Base-by-base conservation (phyloP, 2,888 invertebrate species). In the Aspidiotus rigidus region DNA sequence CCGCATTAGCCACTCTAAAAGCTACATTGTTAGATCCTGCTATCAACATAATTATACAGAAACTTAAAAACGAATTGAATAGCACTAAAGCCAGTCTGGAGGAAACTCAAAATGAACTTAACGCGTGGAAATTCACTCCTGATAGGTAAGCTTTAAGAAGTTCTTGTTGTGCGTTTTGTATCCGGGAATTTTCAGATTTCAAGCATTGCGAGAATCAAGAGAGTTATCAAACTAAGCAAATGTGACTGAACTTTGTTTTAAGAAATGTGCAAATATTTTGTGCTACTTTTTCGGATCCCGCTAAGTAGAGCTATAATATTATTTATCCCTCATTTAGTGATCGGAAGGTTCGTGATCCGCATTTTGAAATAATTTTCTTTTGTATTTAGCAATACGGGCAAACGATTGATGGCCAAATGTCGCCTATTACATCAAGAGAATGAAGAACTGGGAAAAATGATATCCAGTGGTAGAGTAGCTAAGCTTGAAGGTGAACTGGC, bases 101-200 rank as follows among this genome's bases (percentile, higher is more conserved):
- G 78, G 96, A 97, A 79, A 95, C 95, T 16, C 97, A 97, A 79
- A 95, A 93, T 80, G 98, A 98, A 82, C 82, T 98, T 60, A 90
- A 93, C 69, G 97, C 98, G 3, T 98, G 97, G 96, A 98, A 98
- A 80, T 98, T 98, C 79, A 97, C 97, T 13, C 95, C 97, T n/a
- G 98, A 98, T 80, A 96, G 85, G 85, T 86, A 73, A 72, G 7
- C 5, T 56, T 28, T 1, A 28, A 28, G 28, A 28, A 28, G 5
- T 28, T 3, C 28, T 28, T 28, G 28, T 28, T 28, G 1, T 28
- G 28, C 5, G 28, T 28, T 28, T 28, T 28, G 2, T 28, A 28
- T 28, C 40, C 6, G n/a, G 17, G 10, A 17, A 59, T 10, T 9
- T 13, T n/a, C 8, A 59, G 28, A 7, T 49, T 42, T 40, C 17